Percentiles rank a stretch among this genome's conserved stretches.
Evolutionary conservation across 2,888 invertebrate species (phyloP).

Genomic region (Drosophila merina): DNA sequence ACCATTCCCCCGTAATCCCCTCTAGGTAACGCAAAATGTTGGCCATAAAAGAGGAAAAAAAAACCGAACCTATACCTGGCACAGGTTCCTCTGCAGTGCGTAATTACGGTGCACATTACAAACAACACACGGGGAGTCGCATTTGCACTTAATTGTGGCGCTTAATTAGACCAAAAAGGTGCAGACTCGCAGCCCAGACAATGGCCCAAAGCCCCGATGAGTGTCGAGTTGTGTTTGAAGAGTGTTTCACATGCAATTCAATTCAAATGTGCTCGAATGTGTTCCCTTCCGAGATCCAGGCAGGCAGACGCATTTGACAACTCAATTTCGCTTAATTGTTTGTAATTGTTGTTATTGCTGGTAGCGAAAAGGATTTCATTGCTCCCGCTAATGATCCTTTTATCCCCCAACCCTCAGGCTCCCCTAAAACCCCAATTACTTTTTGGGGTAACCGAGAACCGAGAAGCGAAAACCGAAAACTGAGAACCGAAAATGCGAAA

Average conservation of each 20-base stretch:
- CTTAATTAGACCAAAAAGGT: slow-evolving; percentile 79
- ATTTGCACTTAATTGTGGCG: slow-evolving; percentile 80
- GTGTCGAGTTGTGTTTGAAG: slow-evolving; percentile 41
- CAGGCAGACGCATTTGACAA: slow-evolving; percentile 50
- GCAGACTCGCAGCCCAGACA: slow-evolving; percentile 59
- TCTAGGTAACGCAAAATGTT: too few species aligned
- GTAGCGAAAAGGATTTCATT: slow-evolving; percentile 57
- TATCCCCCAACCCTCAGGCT: not conserved
- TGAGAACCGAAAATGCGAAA: slow-evolving; percentile 36
- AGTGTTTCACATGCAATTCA: slow-evolving; percentile 40
- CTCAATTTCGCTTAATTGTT: slow-evolving; percentile 74
- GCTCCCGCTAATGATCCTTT: slow-evolving; percentile 52
- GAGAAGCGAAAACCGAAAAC: not conserved
- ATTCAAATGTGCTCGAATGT: slow-evolving; percentile 43
- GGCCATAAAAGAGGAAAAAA: slow-evolving; percentile 28
- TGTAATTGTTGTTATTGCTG: slow-evolving; percentile 69
- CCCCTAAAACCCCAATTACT: slow-evolving; percentile 17
- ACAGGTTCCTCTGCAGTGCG: slow-evolving; percentile 65
- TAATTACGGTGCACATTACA: slow-evolving; percentile 76
- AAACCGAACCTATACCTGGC: slow-evolving; percentile 14
- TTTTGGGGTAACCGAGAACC: not conserved
- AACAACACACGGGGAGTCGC: slow-evolving; percentile 45
- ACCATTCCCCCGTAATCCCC: slow-evolving; percentile 36
- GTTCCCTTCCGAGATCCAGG: too few species aligned
- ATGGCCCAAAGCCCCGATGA: slow-evolving; percentile 56